Evolutionary conservation across 2,888 invertebrate genomes (phyloP).

Genomic region (Campopleginae sp.): DNA sequence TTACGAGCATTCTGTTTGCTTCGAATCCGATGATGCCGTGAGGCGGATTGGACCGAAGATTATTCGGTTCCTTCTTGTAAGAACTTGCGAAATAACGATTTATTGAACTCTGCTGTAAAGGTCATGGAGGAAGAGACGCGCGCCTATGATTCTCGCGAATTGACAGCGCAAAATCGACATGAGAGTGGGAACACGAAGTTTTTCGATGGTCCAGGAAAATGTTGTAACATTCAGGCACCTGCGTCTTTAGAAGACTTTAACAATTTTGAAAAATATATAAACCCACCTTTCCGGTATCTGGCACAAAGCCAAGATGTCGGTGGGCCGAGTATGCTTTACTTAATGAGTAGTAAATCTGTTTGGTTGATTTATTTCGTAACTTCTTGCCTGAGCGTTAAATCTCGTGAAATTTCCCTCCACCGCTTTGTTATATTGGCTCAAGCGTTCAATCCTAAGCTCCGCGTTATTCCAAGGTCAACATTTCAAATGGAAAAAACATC

Average conservation of each 20-base stretch:
- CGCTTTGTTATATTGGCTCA: background rate
- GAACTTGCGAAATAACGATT: constrained; percentile 25
- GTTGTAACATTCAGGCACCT: background rate
- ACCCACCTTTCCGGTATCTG: constrained; percentile 19
- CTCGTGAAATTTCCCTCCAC: background rate
- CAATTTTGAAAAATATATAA: constrained; percentile 25
- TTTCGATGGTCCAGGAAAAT: constrained; percentile 4
- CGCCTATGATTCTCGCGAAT: background rate
- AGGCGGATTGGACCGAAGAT: background rate
- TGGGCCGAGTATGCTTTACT: constrained; percentile 22
- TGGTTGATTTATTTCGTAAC: constrained; percentile 22
- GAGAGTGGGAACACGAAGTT: background rate
- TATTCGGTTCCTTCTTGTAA: background rate
- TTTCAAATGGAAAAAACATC: background rate
- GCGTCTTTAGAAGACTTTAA: background rate
- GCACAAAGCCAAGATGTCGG: constrained; percentile 19
- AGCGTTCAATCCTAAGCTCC: background rate
- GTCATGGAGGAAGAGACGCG: background rate
- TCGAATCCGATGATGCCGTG: background rate
- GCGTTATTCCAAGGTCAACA: constrained; percentile 4
- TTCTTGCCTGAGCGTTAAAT: background rate
- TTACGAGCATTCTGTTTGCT: background rate
- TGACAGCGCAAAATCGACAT: background rate
- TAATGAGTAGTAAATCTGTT: constrained; percentile 4
- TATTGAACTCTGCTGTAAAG: background rate